Conservation (phyloP, 2,797 vertebrate genomes). For the Epinephelus malabaricus region DNA sequence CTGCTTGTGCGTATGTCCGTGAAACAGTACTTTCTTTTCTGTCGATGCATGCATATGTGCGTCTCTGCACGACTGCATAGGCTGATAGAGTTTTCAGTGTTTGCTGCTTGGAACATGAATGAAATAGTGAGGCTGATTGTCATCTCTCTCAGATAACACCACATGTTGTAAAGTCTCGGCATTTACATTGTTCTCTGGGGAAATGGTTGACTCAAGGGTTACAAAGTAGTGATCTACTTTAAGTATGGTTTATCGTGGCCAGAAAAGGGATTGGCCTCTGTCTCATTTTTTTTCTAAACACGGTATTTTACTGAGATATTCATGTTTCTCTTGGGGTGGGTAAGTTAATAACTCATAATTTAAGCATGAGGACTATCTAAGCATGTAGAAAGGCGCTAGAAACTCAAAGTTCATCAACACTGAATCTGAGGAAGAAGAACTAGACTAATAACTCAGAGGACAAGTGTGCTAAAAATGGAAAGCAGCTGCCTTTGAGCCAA, state of each 20-base stretch:
- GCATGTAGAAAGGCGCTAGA: constrained; percentile 13
- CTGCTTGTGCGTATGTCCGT: constrained; percentile 24
- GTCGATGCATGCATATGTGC: constrained; percentile 1
- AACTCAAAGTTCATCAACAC: constrained; percentile 11
- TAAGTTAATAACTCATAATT: background rate
- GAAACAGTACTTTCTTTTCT: constrained; percentile 25
- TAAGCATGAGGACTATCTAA: background rate
- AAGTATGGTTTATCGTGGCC: background rate
- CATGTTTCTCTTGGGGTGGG: background rate
- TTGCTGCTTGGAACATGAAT: constrained; percentile 20
- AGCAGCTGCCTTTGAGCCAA: constrained; percentile 50
- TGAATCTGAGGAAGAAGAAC: background rate
- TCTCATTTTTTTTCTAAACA: background rate
- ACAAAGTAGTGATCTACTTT: background rate
- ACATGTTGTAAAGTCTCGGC: background rate
- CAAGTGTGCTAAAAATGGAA: constrained; percentile 51
- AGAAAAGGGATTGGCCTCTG: background rate
- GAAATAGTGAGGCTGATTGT: constrained; percentile 3
- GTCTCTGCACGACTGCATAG: background rate
- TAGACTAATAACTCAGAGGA: constrained; percentile 18
- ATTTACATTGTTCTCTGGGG: background rate
- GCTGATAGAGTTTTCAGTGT: constrained; percentile 14
- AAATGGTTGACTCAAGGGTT: background rate
- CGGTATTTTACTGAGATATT: background rate
- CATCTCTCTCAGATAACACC: constrained; percentile 17